These are phyloP conservation scores for Cepaea nemoralis DNA, from an alignment of 1,140 invertebrate genomes.

Conservation along the genomic window DNA sequence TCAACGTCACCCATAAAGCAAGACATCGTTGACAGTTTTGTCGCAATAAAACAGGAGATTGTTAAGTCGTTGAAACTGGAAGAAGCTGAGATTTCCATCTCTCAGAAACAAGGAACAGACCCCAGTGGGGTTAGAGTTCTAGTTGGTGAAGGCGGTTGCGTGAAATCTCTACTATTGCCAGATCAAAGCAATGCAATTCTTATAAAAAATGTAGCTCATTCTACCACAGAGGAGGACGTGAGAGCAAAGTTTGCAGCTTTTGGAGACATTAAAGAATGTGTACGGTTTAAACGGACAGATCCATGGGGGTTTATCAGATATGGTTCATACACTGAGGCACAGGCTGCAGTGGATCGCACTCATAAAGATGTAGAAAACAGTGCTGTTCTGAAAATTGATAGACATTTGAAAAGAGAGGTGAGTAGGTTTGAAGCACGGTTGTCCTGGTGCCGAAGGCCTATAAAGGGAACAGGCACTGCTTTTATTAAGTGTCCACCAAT, in stretches of 20 bases:
- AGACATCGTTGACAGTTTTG: background rate
- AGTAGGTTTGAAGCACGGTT: slow-evolving; percentile 22
- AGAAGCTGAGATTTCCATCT: background rate
- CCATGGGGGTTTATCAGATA: slow-evolving; percentile 36
- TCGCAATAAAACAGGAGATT: background rate
- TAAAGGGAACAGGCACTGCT: slow-evolving; percentile 22
- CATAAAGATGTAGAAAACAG: background rate
- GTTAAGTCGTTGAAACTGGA: background rate
- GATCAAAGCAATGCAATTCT: slow-evolving; percentile 27
- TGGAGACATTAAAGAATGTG: slow-evolving; percentile 32
- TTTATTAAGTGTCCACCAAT: slow-evolving; percentile 32
- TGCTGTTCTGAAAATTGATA: slow-evolving; percentile 21
- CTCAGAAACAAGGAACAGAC: background rate
- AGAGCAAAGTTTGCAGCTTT: slow-evolving; percentile 28
- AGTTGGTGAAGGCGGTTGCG: slow-evolving; percentile 31
- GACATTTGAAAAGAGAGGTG: background rate
- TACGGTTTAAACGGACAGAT: slow-evolving; percentile 2
- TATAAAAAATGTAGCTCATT: background rate
- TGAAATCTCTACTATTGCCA: slow-evolving; percentile 32
- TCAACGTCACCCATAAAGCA: slow-evolving; percentile 4
- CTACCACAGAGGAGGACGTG: slow-evolving; percentile 25
- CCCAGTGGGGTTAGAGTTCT: slow-evolving; percentile 4
- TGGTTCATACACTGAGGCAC: background rate
- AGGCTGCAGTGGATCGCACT: slow-evolving; percentile 8
- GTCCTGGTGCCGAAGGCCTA: slow-evolving; percentile 18